Base-by-base conservation (phyloP, 2,113 vertebrate genomes). In the Alligator sinensis region DNA sequence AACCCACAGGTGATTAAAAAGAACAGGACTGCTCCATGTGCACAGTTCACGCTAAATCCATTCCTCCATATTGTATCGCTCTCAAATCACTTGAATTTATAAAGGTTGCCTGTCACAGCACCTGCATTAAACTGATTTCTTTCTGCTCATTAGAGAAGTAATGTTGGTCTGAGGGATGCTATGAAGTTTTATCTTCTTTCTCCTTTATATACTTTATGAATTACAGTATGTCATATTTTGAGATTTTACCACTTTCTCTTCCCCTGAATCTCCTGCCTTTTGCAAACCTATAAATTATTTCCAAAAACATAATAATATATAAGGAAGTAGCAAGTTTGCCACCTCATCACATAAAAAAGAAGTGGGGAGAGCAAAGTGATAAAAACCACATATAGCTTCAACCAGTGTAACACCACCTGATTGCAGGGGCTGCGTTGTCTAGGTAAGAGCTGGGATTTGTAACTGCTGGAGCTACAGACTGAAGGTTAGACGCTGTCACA, bases 1-100 rank as follows among this genome's bases (percentile, higher is more conserved):
- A 95, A 54, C 79, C 86, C 84, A 92, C 86, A 72, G 84, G 74
- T 79, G 94, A 96, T 93, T 96, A 94, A 88, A 82, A 30, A 3
- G 55, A 96, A 95, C 30, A 61, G 68, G 74, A 25, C 81, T 91
- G 68, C 92, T 91, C 77, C 76, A 88, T 92, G 86, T 63, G 54
- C 74, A 87, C 77, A 74, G 85, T 94, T 92, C 77, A 61, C 70
- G 57, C 60, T 0, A 1, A 22, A 86, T 96, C 66, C 91, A 90
- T 95, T 88, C 13, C 81, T 59, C 21, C 8, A 3, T 21, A 0
- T 4, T 58, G 0, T 10, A 30, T 64, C 92, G 38, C 27, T 82
- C 81, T 95, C 88, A 24, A 47, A 47, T 47, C 15, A 28, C 79
- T 54, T 18, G 34, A 61, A 61, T 22, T 9, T 22, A 10, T 24